These are phyloP conservation scores for Agrotis clavis DNA, from an alignment of 2,888 invertebrate genomes.

Conservation along the genomic window DNA sequence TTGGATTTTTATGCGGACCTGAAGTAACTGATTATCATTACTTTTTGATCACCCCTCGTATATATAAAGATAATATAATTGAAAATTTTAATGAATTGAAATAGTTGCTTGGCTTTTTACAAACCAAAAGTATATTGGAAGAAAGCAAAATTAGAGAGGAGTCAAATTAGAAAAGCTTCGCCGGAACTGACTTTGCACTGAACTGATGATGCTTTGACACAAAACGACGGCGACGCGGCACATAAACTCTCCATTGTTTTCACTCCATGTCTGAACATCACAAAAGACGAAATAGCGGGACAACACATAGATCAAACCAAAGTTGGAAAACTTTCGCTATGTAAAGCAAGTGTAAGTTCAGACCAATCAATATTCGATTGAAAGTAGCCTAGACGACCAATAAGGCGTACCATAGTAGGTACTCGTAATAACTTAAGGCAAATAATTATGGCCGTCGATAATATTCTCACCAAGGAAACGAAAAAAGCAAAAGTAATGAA, in stretches of 20 bases:
- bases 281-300: constrained; percentile 40
- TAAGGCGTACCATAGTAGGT: not conserved
- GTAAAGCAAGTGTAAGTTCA: not conserved
- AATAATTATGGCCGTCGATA: not conserved
- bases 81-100: not conserved
- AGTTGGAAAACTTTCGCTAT: constrained; percentile 35
- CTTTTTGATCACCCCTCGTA: no score
- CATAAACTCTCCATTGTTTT: constrained; percentile 4
- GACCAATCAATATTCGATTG: not conserved
- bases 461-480: not conserved
- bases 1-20: no score
- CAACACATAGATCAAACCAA: constrained; percentile 24
- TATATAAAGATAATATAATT: no score
- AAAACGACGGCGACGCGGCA: not conserved
- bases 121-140: no score
- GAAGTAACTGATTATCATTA: no score
- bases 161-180: not conserved
- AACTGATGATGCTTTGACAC: not conserved
- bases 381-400: not conserved
- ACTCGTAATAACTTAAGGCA: no score
- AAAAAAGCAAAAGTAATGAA: not conserved
- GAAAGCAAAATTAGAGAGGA: no score
- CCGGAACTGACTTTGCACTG: not conserved
- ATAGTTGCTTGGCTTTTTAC: not conserved
- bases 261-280: constrained; percentile 5